These are phyloP conservation scores for Petrocephalus schoutedeni DNA, from an alignment of 2,797 vertebrate species.

Conservation along the genomic window DNA sequence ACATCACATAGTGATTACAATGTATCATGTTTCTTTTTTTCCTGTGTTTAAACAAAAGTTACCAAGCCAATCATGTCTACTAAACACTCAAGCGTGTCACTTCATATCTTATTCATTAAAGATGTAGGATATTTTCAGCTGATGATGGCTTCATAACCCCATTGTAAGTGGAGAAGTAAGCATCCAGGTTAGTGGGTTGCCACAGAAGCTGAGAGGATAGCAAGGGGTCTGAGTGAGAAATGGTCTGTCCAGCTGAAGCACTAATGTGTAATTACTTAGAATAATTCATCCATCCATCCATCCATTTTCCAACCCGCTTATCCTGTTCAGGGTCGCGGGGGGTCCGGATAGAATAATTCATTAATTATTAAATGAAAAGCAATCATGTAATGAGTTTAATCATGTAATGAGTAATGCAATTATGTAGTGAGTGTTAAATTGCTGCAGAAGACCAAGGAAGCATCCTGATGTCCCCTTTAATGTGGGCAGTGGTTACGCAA, in stretches of 20 bases:
- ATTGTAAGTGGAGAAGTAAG: slow-evolving; percentile 49
- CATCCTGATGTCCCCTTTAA: background rate
- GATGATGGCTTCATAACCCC: too few relatives aligned
- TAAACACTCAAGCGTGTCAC: too few relatives aligned
- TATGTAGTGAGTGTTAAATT: background rate
- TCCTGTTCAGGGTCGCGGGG: too few relatives aligned
- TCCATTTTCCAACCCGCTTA: too few relatives aligned
- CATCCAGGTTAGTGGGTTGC: slow-evolving; percentile 64
- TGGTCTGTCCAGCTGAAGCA: slow-evolving; percentile 17
- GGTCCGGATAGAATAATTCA: background rate
- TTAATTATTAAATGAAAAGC: background rate
- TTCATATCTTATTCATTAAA: too few relatives aligned
- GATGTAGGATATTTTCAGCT: too few relatives aligned
- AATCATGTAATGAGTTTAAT: background rate
- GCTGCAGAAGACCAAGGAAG: background rate
- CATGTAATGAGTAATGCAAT: background rate
- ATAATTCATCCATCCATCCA: too few relatives aligned
- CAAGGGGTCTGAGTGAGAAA: slow-evolving; percentile 67
- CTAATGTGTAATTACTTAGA: background rate
- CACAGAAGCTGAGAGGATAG: slow-evolving; percentile 37
- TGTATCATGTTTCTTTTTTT: too few relatives aligned
- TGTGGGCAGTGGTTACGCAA: background rate
- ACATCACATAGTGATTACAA: too few relatives aligned
- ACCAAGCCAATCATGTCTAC: too few relatives aligned
- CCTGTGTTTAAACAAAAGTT: too few relatives aligned